These are phyloP conservation scores for Colistium nudipinnis DNA, from an alignment of 2,113 vertebrate genomes.

Conservation along the genomic window DNA sequence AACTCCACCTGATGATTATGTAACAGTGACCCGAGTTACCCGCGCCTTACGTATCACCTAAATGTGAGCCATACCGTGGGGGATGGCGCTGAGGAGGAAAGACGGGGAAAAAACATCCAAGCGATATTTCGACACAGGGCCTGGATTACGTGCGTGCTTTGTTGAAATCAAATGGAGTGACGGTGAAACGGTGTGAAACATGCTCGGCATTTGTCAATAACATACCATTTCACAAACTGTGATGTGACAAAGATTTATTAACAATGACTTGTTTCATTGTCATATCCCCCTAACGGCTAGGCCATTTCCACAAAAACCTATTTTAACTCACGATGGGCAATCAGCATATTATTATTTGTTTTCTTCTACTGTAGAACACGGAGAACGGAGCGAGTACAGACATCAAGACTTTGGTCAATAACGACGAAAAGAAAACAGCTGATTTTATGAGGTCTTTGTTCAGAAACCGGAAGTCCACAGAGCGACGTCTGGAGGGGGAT, in stretches of 20 bases:
- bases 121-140: not conserved
- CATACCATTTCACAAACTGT: too few species aligned
- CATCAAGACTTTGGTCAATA: not conserved
- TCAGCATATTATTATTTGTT: too few species aligned
- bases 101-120: not conserved
- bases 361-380: not conserved
- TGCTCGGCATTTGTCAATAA: too few species aligned
- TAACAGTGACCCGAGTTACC: rapidly evolving
- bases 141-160: not conserved
- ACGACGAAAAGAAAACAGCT: constrained; percentile 5
- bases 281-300: too few species aligned
- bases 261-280: too few species aligned
- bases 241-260: too few species aligned
- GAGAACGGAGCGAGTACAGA: rapidly evolving
- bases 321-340: too few species aligned
- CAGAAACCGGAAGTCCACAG: constrained; percentile 67
- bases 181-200: too few species aligned
- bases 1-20: too few species aligned
- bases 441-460: constrained; percentile 73
- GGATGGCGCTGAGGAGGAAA: not conserved
- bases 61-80: not conserved
- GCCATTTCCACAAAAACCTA: too few species aligned
- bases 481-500: constrained; percentile 56
- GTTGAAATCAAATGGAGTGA: too few species aligned
- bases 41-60: not conserved